Conservation (phyloP, 2,113 vertebrate genomes). For the Chloropsis cyanopogon region DNA sequence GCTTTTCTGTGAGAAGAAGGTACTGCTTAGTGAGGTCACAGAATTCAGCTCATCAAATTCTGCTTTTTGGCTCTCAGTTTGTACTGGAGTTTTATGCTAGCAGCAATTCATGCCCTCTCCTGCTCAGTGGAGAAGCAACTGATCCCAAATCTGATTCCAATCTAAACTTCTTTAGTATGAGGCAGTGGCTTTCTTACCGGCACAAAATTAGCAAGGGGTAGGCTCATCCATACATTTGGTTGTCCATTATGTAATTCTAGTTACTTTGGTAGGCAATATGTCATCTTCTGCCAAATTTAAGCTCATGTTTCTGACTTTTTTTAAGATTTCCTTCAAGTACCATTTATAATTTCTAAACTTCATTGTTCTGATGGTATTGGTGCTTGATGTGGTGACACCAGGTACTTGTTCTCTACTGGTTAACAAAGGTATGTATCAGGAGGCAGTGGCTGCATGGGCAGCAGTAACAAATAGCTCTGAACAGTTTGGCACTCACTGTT, state of each 20-base stretch:
- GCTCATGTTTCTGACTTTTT: neutral
- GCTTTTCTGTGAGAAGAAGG: neutral
- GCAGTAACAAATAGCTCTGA: neutral
- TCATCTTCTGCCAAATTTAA: neutral
- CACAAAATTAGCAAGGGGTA: neutral
- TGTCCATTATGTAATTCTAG: neutral
- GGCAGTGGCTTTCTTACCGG: neutral
- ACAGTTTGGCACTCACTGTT: neutral
- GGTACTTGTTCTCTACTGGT: neutral
- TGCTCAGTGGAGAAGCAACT: neutral
- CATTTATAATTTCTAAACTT: neutral
- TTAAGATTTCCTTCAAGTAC: neutral
- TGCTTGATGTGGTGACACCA: neutral
- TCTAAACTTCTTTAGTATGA: neutral
- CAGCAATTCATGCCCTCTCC: neutral
- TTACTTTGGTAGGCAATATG: neutral
- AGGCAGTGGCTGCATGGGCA: neutral
- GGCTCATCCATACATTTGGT: neutral
- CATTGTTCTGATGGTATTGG: neutral
- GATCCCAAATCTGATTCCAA: neutral
- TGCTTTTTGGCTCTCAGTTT: neutral
- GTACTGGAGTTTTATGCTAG: neutral
- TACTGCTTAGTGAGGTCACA: neutral
- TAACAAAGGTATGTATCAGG: neutral
- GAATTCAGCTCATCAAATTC: neutral